Percentiles rank a stretch among this genome's conserved stretches.
Evolutionary conservation across 2,113 vertebrate species (phyloP).

Genomic region (Ia io): DNA sequence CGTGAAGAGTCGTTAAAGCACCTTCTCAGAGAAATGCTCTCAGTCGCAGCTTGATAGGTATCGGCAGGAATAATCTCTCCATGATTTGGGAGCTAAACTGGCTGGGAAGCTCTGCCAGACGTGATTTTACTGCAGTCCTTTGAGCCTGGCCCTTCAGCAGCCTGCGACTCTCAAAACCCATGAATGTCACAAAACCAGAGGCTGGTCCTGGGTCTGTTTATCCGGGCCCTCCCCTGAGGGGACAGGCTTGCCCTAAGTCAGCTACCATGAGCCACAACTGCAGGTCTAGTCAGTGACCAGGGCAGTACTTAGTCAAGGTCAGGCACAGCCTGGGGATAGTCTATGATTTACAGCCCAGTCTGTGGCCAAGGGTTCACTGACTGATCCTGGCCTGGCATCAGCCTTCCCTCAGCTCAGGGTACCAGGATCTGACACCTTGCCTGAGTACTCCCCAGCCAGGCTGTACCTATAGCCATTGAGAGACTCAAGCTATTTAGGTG

Average conservation of each 20-base stretch:
- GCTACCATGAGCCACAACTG: neutral
- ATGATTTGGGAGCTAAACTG: conserved; percentile 71
- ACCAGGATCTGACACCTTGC: neutral
- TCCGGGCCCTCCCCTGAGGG: neutral
- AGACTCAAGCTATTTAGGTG: neutral
- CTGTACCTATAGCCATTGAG: neutral
- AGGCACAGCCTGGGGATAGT: neutral
- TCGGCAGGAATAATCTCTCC: conserved; percentile 76
- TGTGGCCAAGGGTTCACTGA: neutral
- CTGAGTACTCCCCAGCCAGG: neutral
- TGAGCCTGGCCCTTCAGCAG: neutral
- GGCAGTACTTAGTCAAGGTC: neutral
- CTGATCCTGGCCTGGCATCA: neutral
- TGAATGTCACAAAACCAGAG: fast-evolving
- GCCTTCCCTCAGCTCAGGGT: neutral
- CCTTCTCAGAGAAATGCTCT: conserved; percentile 78
- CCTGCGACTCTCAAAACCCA: neutral
- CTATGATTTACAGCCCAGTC: neutral
- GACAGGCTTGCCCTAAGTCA: neutral
- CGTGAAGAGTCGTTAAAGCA: conserved; percentile 79
- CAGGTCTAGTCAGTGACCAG: neutral
- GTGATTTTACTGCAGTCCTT: neutral
- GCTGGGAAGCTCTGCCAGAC: conserved; percentile 22
- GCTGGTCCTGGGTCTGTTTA: neutral
- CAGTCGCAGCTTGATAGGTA: conserved; percentile 74